These are phyloP conservation scores for Turnix velox DNA, from an alignment of 2,113 vertebrate species.

Conservation along the genomic window DNA sequence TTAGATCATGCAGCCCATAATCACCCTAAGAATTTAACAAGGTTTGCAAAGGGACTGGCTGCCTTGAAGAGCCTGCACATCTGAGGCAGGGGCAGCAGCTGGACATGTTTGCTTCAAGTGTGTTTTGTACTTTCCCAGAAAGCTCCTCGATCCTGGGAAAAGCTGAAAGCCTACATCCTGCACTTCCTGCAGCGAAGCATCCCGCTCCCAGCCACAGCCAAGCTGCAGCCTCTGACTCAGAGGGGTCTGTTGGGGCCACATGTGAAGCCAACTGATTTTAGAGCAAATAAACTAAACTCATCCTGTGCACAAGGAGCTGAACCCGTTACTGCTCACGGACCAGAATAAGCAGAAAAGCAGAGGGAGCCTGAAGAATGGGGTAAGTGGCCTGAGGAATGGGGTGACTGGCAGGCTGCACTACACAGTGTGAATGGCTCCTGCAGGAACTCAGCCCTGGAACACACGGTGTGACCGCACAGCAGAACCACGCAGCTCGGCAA, in stretches of 20 bases:
- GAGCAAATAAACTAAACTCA: neutral
- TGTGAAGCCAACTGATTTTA: fast-evolving
- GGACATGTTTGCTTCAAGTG: neutral
- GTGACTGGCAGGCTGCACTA: fast-evolving
- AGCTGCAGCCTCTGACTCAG: neutral
- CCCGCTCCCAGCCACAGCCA: neutral
- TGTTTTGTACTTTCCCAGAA: neutral
- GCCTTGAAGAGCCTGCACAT: neutral
- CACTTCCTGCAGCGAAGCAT: fast-evolving
- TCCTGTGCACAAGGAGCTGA: neutral
- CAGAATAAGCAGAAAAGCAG: neutral
- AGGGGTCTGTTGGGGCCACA: neutral
- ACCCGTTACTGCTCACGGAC: neutral
- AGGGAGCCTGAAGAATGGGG: neutral
- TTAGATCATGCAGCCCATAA: neutral
- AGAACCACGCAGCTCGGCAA: too few species aligned
- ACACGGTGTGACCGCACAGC: fast-evolving
- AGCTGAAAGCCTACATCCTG: neutral
- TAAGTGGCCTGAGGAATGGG: fast-evolving
- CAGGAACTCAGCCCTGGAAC: neutral
- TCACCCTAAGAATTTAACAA: neutral
- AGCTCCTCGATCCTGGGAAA: neutral
- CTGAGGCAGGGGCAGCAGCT: neutral
- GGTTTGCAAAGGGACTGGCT: neutral
- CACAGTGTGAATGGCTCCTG: fast-evolving